Conservation (phyloP, 2,888 invertebrate species). For the Catocala nupta region DNA sequence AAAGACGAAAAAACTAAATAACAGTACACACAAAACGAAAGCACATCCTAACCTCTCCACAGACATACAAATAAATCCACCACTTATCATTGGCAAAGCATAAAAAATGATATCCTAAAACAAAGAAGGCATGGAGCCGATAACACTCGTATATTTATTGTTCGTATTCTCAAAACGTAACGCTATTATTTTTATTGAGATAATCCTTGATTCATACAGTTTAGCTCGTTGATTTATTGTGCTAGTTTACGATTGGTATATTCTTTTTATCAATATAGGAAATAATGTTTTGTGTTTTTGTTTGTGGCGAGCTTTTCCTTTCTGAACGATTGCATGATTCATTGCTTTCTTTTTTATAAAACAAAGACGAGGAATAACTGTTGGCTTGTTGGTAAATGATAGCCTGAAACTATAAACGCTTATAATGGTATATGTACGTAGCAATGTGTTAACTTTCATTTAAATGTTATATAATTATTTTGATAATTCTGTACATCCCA, state of each 20-base stretch:
- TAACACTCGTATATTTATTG: constrained; percentile 60
- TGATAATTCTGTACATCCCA: too few relatives aligned
- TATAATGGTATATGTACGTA: too few relatives aligned
- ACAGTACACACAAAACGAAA: not conserved
- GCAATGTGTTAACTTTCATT: too few relatives aligned
- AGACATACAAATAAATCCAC: constrained; percentile 17
- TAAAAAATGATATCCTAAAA: constrained; percentile 51
- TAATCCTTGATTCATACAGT: constrained; percentile 74
- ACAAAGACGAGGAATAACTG: too few relatives aligned
- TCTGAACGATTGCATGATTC: too few relatives aligned
- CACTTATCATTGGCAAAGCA: constrained; percentile 32
- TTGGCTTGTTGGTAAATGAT: too few relatives aligned
- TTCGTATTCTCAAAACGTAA: constrained; percentile 61
- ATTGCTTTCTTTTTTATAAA: too few relatives aligned
- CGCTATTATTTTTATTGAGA: constrained; percentile 69
- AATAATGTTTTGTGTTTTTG: not conserved
- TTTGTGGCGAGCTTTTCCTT: not conserved
- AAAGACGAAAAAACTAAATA: too few relatives aligned
- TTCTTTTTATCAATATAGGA: constrained; percentile 53
- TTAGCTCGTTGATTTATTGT: constrained; percentile 68
- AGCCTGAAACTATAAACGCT: too few relatives aligned
- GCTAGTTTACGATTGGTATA: constrained; percentile 62
- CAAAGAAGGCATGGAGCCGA: constrained; percentile 56
- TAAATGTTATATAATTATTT: too few relatives aligned
- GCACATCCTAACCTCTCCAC: constrained; percentile 5